Percentiles rank a stretch among this genome's conserved stretches.
Evolutionary conservation across 2,797 vertebrate genomes (phyloP).

Genomic region (Pangasius sanitwongsei): DNA sequence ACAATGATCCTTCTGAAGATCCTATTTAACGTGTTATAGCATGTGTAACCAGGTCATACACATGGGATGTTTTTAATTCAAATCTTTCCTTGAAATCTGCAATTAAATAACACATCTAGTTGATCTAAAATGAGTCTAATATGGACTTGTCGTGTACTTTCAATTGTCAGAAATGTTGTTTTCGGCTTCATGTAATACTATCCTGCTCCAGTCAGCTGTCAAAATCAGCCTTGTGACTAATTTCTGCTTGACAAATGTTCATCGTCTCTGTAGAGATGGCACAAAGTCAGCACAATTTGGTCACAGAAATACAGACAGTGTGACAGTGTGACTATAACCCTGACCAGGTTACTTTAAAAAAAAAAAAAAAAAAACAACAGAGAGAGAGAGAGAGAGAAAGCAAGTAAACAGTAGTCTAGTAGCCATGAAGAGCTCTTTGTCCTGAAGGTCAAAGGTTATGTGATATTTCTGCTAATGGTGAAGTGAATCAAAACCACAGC

Average conservation of each 20-base stretch:
- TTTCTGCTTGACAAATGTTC: neutral
- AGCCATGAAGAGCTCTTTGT: constrained; percentile 63
- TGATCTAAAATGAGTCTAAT: neutral
- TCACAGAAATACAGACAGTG: neutral
- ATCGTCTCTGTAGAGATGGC: neutral
- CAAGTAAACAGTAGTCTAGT: constrained; percentile 44
- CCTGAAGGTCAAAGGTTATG: constrained; percentile 69
- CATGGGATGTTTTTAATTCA: neutral
- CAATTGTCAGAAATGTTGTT: neutral
- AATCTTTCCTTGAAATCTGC: neutral
- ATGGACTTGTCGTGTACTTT: neutral
- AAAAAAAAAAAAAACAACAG: too few relatives aligned
- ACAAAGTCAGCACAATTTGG: neutral
- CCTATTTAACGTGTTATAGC: neutral
- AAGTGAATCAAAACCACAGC: constrained; percentile 68
- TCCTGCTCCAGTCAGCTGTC: neutral
- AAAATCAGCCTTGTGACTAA: neutral
- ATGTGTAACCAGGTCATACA: neutral
- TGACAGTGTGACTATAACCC: neutral
- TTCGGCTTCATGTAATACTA: neutral
- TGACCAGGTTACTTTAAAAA: neutral
- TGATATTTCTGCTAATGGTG: constrained; percentile 69
- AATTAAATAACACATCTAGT: neutral
- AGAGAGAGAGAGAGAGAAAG: neutral
- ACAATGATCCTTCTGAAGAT: neutral